phyloP scores from a whole-genome alignment of 2,797 vertebrate species.

The Moxostoma hubbsi region DNA sequence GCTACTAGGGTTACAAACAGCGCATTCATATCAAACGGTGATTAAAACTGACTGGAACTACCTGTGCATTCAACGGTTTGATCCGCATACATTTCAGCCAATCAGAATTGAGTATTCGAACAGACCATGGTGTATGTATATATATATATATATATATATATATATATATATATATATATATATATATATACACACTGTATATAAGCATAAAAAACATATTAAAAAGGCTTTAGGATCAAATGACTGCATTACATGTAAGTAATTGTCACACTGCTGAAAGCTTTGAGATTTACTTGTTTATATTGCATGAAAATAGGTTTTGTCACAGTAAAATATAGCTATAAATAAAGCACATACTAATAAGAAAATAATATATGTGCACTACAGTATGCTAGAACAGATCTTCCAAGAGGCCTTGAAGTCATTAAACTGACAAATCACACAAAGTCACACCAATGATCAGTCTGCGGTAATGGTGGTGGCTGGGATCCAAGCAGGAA shows the following conservation, averaged over 20 bases:
- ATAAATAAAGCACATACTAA: conserved; percentile 33
- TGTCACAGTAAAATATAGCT: conserved; percentile 37
- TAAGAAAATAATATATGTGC: conserved; percentile 21
- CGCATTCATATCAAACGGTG: too few relatives aligned
- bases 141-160: too few relatives aligned
- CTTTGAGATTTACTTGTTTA: conserved; percentile 37
- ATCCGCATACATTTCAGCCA: too few relatives aligned
- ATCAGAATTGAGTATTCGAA: too few relatives aligned
- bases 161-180: too few relatives aligned
- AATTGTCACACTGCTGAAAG: conserved; percentile 9
- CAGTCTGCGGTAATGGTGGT: conserved; percentile 5
- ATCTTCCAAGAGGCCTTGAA: conserved; percentile 14
- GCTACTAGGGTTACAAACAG: too few relatives aligned
- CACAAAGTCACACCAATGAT: conserved; percentile 26
- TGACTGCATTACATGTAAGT: conserved; percentile 19
- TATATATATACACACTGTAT: too few relatives aligned
- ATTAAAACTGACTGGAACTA: too few relatives aligned
- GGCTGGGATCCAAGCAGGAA: conserved; percentile 2
- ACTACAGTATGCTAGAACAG: conserved; percentile 26
- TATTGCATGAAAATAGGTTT: conserved; percentile 40
- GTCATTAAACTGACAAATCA: conserved; percentile 29
- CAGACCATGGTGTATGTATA: too few relatives aligned
- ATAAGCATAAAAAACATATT: too few relatives aligned
- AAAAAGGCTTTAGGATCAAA: not conserved
- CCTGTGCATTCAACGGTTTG: too few relatives aligned